Evolutionary conservation across 2,113 vertebrate species (phyloP).

Genomic region (Brachypteracias leptosomus): DNA sequence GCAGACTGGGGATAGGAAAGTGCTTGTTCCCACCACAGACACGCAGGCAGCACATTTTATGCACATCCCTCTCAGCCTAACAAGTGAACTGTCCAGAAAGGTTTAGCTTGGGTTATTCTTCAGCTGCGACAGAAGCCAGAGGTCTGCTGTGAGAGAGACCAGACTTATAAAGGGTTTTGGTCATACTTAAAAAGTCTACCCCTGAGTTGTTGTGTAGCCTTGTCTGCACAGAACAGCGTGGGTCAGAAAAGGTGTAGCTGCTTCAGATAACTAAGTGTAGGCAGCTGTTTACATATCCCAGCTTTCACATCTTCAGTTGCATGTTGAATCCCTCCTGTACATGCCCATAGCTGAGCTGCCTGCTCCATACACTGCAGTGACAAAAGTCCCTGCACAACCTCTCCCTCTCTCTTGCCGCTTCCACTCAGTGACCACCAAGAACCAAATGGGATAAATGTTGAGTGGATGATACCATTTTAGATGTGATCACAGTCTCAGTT

Average conservation of each 20-base stretch:
- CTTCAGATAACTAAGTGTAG: not conserved
- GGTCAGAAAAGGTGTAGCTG: accelerated
- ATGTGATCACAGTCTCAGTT: accelerated
- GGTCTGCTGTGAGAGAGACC: not conserved
- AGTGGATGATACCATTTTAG: not conserved
- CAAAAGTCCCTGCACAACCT: not conserved
- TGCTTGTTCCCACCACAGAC: not conserved
- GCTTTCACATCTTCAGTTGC: accelerated
- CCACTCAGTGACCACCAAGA: not conserved
- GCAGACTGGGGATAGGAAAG: not conserved
- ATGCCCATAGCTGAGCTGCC: not conserved
- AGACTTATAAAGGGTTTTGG: not conserved
- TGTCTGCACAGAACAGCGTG: not conserved
- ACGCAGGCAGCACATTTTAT: not conserved
- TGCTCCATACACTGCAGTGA: not conserved
- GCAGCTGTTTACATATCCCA: accelerated
- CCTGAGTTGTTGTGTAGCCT: not conserved
- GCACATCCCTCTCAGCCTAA: not conserved
- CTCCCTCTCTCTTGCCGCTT: not conserved
- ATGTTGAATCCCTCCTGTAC: accelerated
- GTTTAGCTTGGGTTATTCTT: not conserved
- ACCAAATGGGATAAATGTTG: not conserved
- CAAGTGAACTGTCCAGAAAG: not conserved
- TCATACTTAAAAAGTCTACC: accelerated
- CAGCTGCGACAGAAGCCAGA: not conserved